Base-by-base conservation (phyloP, 2,797 vertebrate genomes). In the Champsocephalus esox region DNA sequence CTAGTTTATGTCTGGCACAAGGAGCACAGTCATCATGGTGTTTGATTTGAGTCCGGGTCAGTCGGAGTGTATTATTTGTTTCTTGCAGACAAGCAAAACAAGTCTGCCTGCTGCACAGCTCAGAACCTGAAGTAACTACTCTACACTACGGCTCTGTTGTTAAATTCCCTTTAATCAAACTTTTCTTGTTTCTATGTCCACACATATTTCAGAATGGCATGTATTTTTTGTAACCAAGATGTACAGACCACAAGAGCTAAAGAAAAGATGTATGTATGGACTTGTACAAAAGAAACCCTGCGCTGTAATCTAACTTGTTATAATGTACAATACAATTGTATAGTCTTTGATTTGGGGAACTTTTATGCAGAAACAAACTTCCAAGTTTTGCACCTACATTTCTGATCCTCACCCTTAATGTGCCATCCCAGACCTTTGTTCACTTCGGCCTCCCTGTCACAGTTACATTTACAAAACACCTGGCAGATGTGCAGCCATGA, bases 191-290 rank as follows among this genome's bases (percentile, higher is more conserved):
- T 73, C 58, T 87, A 38, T 87, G 86, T 87, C 82, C 77, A 91
- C 81, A 89, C 75, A 80, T 84, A 66, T 52, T 75, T 77, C 50
- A 74, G 81, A 87, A 89, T 82, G 85, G 90, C 88, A 91, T 91
- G 87, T 93, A 85, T 92, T 93, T 91, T 93, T 94, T 93, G 92
- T 94, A 92, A 86, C 73, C 63, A 87, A 85, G 84, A 77, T 94
- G 92, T 93, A 93, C 88, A 94, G 91, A 90, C 70, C 41, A 69
- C 59, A 77, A 83, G 79, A 87, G 71, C 66, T 81, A 70, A 88
- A 77, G 77, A 75, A 80, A 81, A 77, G 56, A 75, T 79, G 83
- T 89, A 88, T 78, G 75, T 89, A 87, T 88, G 89, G 78, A 90
- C 82, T 85, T 92, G 90, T 91, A 92, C 73, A 91, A 85, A 92